Percentiles rank a stretch among this genome's conserved stretches.
Conservation (phyloP, 2,113 vertebrate genomes). For the Oryzias woworae region DNA sequence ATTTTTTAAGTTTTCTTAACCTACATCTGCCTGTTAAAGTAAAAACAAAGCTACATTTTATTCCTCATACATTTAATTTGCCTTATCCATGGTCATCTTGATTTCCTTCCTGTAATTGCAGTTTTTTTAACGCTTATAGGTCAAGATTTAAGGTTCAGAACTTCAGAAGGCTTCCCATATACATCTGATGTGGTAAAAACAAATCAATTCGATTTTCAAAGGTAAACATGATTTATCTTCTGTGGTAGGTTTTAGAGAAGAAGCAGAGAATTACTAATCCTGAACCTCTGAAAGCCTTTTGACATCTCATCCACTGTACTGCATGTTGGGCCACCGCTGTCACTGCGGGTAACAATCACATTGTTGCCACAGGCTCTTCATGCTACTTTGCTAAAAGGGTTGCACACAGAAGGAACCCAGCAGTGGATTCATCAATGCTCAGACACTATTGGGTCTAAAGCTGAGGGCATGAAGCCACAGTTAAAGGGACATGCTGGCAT, state of each 20-base stretch:
- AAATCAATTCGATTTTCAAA: conserved; percentile 20
- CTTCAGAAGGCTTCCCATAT: no score
- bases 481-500: conserved; percentile 34
- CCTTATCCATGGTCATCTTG: no score
- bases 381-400: not conserved
- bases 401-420: conserved; percentile 19
- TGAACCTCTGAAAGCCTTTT: conserved; percentile 21
- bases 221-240: not conserved
- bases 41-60: no score
- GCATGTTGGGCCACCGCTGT: conserved; percentile 21
- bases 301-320: conserved; percentile 16
- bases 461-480: conserved; percentile 45
- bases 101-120: no score
- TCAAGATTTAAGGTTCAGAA: no score
- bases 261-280: conserved; percentile 4
- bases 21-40: no score
- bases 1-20: no score
- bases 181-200: not conserved
- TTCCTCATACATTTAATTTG: no score
- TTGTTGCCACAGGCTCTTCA: conserved; percentile 24
- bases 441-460: conserved; percentile 29
- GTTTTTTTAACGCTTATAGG: no score
- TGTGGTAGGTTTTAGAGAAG: not conserved
- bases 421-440: conserved; percentile 26
- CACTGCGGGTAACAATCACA: conserved; percentile 33